These are phyloP conservation scores for Tinamus guttatus DNA, from an alignment of 2,113 vertebrate genomes.

Conservation along the genomic window DNA sequence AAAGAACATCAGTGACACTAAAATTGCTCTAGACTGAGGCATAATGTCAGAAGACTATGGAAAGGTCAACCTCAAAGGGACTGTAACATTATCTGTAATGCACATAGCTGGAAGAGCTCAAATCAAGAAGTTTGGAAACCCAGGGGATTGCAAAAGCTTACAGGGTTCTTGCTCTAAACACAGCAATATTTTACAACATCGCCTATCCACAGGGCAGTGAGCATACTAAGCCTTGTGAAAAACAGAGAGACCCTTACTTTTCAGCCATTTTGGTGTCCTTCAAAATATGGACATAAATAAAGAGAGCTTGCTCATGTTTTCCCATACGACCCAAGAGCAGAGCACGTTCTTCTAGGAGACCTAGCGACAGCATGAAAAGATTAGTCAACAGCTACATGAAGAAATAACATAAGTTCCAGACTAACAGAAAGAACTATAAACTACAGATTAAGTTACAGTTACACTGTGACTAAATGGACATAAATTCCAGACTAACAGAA, in stretches of 20 bases:
- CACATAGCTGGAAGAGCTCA: neutral
- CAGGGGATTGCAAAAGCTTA: neutral
- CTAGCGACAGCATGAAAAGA: conserved; percentile 59
- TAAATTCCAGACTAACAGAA: neutral
- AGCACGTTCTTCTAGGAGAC: conserved; percentile 94
- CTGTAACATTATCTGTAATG: neutral
- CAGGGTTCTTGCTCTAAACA: neutral
- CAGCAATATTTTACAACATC: neutral
- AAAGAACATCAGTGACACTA: neutral
- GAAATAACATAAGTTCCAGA: neutral
- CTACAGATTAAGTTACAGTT: neutral
- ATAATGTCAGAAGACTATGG: neutral
- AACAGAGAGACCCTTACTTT: conserved; percentile 79
- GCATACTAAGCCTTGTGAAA: neutral
- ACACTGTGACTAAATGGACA: neutral
- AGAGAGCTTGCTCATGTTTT: conserved; percentile 96
- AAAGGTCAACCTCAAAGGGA: neutral
- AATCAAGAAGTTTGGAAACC: neutral
- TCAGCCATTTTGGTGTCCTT: conserved; percentile 93
- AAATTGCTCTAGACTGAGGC: neutral
- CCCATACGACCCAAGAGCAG: conserved; percentile 96
- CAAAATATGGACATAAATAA: conserved; percentile 96
- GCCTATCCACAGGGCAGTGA: neutral
- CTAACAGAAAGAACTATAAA: neutral
- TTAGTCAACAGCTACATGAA: neutral